Evolutionary conservation across 2,888 invertebrate genomes (phyloP).

Genomic region (Volucella inflata): DNA sequence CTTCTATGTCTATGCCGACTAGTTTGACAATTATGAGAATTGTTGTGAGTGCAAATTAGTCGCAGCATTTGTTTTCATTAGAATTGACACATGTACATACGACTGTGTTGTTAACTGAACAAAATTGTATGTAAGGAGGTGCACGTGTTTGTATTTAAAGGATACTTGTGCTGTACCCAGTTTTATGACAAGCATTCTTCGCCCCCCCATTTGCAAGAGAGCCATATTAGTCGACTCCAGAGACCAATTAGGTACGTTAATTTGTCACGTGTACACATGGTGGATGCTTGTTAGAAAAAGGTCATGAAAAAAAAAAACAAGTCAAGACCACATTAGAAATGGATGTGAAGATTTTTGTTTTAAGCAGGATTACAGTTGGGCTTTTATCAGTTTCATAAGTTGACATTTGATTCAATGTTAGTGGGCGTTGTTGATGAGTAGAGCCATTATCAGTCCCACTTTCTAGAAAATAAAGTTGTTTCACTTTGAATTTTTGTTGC

Average conservation of each 20-base stretch:
- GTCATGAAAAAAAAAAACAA: constrained; percentile 2
- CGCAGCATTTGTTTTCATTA: constrained; percentile 47
- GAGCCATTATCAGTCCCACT: too few relatives aligned
- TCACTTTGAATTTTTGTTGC: too few relatives aligned
- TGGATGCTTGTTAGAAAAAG: constrained; percentile 16
- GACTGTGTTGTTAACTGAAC: neutral
- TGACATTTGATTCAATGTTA: too few relatives aligned
- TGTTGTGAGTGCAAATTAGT: neutral
- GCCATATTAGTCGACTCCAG: constrained; percentile 44
- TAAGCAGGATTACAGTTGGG: too few relatives aligned
- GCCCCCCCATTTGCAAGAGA: neutral
- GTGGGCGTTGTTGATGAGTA: too few relatives aligned
- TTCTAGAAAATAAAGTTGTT: too few relatives aligned
- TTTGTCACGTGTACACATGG: constrained; percentile 3
- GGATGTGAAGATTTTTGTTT: too few relatives aligned
- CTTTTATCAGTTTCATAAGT: too few relatives aligned
- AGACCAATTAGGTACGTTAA: constrained; percentile 54
- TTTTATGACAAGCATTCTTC: constrained; percentile 18
- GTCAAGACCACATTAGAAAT: neutral
- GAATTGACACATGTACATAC: constrained; percentile 5
- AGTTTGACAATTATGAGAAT: constrained; percentile 7
- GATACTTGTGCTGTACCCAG: constrained; percentile 16
- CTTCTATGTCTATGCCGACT: neutral
- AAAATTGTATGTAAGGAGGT: neutral
- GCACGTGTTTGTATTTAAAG: constrained; percentile 19